phyloP scores from a whole-genome alignment of 2,113 vertebrate species.

The Tragelaphus imberbis region DNA sequence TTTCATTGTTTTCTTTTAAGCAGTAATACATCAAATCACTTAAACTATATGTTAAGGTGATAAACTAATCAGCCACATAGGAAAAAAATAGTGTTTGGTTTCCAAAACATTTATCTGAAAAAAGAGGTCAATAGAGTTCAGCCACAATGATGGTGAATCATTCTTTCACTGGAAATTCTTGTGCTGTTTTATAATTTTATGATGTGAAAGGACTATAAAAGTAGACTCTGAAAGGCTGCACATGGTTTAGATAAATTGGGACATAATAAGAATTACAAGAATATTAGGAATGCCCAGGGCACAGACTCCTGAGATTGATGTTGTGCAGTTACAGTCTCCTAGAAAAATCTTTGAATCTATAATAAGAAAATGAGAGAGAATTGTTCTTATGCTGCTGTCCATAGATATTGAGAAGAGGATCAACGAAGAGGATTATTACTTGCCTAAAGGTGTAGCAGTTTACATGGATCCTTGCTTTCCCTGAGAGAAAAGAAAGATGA shows the following conservation, averaged over 20 bases:
- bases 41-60: background rate
- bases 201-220: background rate
- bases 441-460: background rate
- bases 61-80: background rate
- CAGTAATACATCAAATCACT: background rate
- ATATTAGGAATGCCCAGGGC: background rate
- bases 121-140: background rate
- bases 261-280: background rate
- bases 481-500: background rate
- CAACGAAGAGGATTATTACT: background rate
- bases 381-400: background rate
- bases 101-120: background rate
- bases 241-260: background rate
- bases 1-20: background rate
- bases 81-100: background rate
- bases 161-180: background rate
- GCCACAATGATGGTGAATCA: background rate
- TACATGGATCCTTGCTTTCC: background rate
- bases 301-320: background rate
- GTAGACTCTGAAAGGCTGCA: background rate
- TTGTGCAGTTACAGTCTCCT: background rate
- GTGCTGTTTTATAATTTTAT: background rate
- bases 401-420: background rate
- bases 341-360: slow-evolving; percentile 2
- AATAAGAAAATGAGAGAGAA: slow-evolving; percentile 5